phyloP scores from a whole-genome alignment of 1,140 invertebrate species.

The Doryteuthis pealeii region DNA sequence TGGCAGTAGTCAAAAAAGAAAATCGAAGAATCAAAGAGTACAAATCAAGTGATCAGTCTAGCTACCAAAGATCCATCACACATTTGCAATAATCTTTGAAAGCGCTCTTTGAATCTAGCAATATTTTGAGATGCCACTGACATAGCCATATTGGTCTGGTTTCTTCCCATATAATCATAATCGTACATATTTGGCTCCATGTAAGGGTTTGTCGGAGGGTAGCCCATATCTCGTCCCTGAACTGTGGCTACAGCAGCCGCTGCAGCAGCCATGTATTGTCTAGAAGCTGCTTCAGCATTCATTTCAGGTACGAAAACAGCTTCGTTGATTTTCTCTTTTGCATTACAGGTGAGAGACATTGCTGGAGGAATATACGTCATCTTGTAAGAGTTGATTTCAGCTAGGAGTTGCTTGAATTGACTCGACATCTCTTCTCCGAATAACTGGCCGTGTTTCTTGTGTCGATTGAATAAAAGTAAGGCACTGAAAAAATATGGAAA shows the following conservation, averaged over 20 bases:
- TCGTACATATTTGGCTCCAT: background rate
- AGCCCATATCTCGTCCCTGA: background rate
- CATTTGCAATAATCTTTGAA: background rate
- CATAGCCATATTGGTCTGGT: background rate
- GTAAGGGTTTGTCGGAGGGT: background rate
- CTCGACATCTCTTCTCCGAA: background rate
- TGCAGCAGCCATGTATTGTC: background rate
- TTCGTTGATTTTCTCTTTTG: background rate
- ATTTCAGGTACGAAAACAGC: background rate
- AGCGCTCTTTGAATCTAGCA: background rate
- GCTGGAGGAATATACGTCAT: background rate
- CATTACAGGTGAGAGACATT: background rate
- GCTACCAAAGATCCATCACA: background rate
- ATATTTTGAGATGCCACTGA: background rate
- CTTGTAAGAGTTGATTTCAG: conserved; percentile 8
- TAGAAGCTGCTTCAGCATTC: background rate
- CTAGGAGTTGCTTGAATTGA: conserved; percentile 5
- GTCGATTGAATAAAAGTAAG: background rate
- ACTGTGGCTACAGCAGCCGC: background rate
- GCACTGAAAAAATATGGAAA: background rate
- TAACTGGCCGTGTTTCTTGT: background rate
- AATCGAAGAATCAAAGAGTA: background rate
- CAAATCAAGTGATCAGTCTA: background rate
- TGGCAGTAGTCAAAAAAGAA: background rate
- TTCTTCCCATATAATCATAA: background rate